These are phyloP conservation scores for Musca vetustissima DNA, from an alignment of 1,140 invertebrate species.

Conservation along the genomic window DNA sequence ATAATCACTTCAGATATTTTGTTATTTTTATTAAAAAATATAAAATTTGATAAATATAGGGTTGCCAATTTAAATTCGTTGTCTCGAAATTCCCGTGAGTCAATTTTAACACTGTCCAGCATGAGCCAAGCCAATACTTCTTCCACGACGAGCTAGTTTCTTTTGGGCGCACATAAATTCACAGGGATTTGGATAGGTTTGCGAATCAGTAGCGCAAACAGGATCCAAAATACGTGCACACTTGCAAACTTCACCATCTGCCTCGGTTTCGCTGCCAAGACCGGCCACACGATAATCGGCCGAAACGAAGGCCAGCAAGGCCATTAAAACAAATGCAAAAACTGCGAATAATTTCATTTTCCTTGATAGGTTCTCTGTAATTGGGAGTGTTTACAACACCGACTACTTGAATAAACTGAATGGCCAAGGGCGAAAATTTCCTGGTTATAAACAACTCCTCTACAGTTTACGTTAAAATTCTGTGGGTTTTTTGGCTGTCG, in stretches of 20 bases:
- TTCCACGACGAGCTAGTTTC: constrained; percentile 27
- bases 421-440: neutral
- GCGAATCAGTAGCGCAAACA: constrained; percentile 40
- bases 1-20: no score
- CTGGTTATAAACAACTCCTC: neutral
- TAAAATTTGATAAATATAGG: neutral
- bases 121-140: constrained; percentile 27
- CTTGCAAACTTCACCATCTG: constrained; percentile 28
- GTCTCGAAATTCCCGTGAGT: neutral
- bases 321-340: constrained; percentile 2
- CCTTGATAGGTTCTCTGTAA: neutral
- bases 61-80: neutral
- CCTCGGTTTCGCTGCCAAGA: neutral
- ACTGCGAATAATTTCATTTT: constrained; percentile 16
- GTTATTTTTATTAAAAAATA: no score
- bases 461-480: neutral
- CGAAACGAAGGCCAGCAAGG: neutral
- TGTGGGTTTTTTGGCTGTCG: constrained; percentile 1
- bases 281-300: neutral
- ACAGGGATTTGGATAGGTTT: constrained; percentile 42
- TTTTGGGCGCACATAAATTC: constrained; percentile 34
- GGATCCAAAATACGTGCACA: constrained; percentile 37
- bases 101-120: constrained; percentile 33
- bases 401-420: constrained; percentile 1
- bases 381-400: neutral